Evolutionary conservation across 2,797 vertebrate genomes (phyloP).

Genomic region (Masticophis lateralis): DNA sequence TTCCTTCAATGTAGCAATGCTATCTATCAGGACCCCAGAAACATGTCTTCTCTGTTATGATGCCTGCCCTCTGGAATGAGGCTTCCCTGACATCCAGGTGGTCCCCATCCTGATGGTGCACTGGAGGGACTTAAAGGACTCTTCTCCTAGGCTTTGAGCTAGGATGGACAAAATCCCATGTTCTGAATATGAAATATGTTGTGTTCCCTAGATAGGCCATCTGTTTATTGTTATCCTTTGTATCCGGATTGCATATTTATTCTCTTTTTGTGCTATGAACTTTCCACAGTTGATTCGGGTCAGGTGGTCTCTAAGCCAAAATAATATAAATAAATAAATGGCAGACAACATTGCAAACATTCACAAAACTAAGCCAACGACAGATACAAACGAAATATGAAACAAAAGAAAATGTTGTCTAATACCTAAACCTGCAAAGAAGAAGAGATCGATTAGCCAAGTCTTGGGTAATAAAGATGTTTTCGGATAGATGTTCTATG

Average conservation of each 20-base stretch:
- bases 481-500: not conserved
- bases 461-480: not conserved
- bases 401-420: not conserved
- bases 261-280: not conserved
- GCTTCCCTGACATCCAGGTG: not conserved
- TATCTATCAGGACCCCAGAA: not conserved
- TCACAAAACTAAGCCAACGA: not conserved
- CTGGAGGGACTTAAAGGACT: not conserved
- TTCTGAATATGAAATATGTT: not conserved
- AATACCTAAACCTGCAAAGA: not conserved
- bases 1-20: not conserved
- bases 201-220: not conserved
- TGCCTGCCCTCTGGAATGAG: not conserved
- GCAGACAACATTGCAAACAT: not conserved
- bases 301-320: not conserved
- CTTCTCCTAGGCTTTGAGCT: not conserved
- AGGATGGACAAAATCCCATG: not conserved
- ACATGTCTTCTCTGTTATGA: not conserved
- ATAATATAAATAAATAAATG: not conserved
- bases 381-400: not conserved
- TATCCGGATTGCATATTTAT: not conserved
- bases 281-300: not conserved
- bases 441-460: not conserved
- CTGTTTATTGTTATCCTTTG: not conserved
- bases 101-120: not conserved